Percentiles rank a stretch among this genome's conserved stretches.
Conservation (phyloP, 1,140 invertebrate species). For the Pachypeltis micranthus region DNA sequence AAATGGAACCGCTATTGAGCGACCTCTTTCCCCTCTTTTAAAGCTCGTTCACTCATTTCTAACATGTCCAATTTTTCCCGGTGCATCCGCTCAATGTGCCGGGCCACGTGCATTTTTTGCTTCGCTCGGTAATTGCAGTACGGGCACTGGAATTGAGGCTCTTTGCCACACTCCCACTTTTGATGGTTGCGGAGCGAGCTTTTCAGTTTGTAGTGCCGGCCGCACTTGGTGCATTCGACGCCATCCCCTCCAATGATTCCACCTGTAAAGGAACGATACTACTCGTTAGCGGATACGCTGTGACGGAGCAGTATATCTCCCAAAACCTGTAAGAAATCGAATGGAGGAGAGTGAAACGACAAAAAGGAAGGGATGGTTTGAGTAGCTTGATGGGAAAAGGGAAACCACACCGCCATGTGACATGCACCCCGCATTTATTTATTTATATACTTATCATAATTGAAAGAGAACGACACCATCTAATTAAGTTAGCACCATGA, state of each 20-base stretch:
- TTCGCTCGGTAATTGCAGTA: slow-evolving; percentile 71
- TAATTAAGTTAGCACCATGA: no score
- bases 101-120: slow-evolving; percentile 74
- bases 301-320: background rate
- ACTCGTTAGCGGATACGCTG: background rate
- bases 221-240: slow-evolving; percentile 62
- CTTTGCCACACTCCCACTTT: slow-evolving; percentile 78
- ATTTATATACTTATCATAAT: no score
- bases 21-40: background rate
- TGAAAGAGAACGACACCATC: no score
- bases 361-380: background rate
- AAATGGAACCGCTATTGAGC: background rate
- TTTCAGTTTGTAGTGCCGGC: slow-evolving; percentile 69
- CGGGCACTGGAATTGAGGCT: slow-evolving; percentile 69
- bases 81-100: slow-evolving; percentile 66
- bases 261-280: background rate
- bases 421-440: no score
- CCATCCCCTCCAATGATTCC: slow-evolving; percentile 21
- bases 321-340: background rate
- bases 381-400: background rate
- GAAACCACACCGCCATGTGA: no score
- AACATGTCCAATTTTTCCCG: slow-evolving; percentile 42
- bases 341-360: background rate
- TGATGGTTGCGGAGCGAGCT: slow-evolving; percentile 72
- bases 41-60: slow-evolving; percentile 15